Base-by-base conservation (phyloP, 2,113 vertebrate genomes). In the Pagrus major region DNA sequence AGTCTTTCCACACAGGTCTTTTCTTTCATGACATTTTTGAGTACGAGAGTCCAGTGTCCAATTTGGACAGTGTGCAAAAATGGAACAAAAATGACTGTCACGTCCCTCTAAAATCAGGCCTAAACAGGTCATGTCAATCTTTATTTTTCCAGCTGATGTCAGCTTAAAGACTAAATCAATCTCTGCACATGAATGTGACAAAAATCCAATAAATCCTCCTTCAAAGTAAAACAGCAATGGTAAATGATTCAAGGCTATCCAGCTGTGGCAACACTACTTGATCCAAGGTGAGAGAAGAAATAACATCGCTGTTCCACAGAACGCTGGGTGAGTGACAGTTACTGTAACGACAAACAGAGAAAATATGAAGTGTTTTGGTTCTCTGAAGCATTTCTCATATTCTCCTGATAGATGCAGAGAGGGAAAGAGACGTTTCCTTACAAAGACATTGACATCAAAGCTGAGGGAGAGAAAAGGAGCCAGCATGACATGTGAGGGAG, bases 371-470 rank as follows among this genome's bases (percentile, higher is more conserved):
- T 55, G 69, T 76, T 85, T 80, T 21, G 49, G 56, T 76, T 87
- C 80, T 75, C 55, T 46, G 71, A 59, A 75, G 76, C 60, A 54
- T 89, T 80, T 85, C 77, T 78, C 85, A 84, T 80, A 71, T 85
- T 88, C 84, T 89, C 71, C 39, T 59, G 63, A 79, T 78, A n/a
- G 81, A 85, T 78, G 65, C 47, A 56, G 72, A 56, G 78, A 66
- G 63, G 72, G 78, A 86, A 72, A 77, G 78, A 89, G 75, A 88
- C 58, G 7, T 89, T 81, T 83, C 84, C 81, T 87, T 55, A 84
- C 66, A 90, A 88, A 87, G 87, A 76, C 49, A 42, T 6, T 9
- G 71, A 88, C 89, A 92, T 94, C 90, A 93, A 93, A 94, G 90
- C 72, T 14, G 42, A 76, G 63, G 51, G 47, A 78, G 80, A 90